phyloP scores from a whole-genome alignment of 2,113 vertebrate species.

The Leptocoma aspasia region DNA sequence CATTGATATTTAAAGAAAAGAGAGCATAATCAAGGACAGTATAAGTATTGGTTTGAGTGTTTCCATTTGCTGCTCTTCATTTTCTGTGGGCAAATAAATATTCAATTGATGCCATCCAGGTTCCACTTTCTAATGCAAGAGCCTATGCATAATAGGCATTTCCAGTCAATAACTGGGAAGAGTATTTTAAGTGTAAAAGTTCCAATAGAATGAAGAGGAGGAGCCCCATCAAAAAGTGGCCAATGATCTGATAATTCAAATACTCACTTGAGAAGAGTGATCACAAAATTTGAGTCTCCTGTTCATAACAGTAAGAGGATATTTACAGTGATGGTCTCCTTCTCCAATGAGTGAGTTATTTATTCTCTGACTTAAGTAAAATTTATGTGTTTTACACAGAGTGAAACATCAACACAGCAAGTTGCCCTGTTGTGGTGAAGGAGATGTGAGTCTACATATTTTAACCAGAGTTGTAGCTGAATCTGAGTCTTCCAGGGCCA shows the following conservation, averaged over 20 bases:
- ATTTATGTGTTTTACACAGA: neutral
- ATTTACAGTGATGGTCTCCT: neutral
- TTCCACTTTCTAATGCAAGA: neutral
- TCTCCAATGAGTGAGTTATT: neutral
- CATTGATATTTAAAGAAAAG: neutral
- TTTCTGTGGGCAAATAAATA: neutral
- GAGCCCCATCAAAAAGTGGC: rapidly evolving
- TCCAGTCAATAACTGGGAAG: neutral
- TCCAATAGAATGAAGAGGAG: neutral
- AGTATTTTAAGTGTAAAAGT: neutral
- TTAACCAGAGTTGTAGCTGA: neutral
- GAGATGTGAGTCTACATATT: neutral
- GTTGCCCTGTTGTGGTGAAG: neutral
- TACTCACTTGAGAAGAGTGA: neutral
- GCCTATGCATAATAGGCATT: neutral
- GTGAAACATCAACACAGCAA: neutral
- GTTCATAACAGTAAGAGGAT: neutral
- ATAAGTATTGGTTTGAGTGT: neutral
- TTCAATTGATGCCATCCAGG: neutral
- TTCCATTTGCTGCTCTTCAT: neutral
- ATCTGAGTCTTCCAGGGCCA: neutral
- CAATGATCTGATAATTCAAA: neutral
- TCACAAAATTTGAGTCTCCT: neutral
- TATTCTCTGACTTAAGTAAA: neutral
- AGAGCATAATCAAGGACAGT: neutral